Evolutionary conservation across 2,113 vertebrate genomes (phyloP).

Genomic region (Mastomys coucha): DNA sequence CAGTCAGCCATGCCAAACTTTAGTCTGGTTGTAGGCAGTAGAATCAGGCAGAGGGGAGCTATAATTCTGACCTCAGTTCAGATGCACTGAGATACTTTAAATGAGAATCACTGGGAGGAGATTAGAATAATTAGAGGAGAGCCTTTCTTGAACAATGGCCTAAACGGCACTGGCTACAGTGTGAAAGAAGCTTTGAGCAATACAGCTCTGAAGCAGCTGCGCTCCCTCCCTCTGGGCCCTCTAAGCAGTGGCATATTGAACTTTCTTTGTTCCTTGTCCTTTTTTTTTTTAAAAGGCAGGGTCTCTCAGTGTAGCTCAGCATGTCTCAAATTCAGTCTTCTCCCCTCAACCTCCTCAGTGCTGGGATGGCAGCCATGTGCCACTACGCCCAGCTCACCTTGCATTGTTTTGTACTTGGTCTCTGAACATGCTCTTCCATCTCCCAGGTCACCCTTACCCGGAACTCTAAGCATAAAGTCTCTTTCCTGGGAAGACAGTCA

Average conservation of each 20-base stretch:
- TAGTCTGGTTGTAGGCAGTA: background rate
- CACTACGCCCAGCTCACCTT: background rate
- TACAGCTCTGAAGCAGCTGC: background rate
- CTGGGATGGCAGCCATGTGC: background rate
- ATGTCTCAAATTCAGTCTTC: background rate
- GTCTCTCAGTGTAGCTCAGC: background rate
- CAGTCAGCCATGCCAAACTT: background rate
- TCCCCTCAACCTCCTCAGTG: background rate
- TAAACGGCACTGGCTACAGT: background rate
- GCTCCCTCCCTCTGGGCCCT: background rate
- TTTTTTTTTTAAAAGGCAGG: background rate
- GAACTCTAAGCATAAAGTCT: background rate
- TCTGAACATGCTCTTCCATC: background rate
- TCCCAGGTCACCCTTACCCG: background rate
- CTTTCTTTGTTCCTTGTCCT: background rate
- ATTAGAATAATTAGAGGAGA: background rate
- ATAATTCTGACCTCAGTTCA: background rate
- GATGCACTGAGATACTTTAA: background rate
- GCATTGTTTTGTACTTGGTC: background rate
- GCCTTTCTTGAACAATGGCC: background rate
- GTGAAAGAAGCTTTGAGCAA: conserved; percentile 10
- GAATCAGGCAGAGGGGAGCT: background rate
- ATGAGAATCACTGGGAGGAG: background rate
- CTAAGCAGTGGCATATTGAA: background rate
- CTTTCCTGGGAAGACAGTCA: background rate